Percentiles rank a stretch among this genome's conserved stretches.
Conservation (phyloP, 2,797 vertebrate genomes). For the Serranus cabrilla region DNA sequence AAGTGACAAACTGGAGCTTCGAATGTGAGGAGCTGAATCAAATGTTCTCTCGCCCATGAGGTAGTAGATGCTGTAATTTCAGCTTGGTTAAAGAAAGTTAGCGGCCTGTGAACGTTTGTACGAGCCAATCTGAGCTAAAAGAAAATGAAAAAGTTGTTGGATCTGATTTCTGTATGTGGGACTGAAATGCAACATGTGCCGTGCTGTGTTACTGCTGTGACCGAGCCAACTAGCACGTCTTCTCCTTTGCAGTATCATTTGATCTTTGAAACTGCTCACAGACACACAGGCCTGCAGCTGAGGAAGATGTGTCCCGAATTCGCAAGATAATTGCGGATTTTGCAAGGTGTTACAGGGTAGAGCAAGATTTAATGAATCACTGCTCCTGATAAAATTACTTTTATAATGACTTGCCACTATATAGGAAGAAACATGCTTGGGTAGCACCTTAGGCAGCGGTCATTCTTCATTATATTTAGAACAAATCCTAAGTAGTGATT, state of each 20-base stretch:
- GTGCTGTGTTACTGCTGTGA: too few species aligned
- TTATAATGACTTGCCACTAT: constrained; percentile 15
- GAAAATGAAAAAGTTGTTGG: background rate
- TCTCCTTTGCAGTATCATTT: constrained; percentile 20
- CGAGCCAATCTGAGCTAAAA: background rate
- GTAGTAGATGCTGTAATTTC: background rate
- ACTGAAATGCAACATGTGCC: background rate
- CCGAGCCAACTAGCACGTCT: too few species aligned
- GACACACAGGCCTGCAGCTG: background rate
- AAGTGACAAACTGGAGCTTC: background rate
- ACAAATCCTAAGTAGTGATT: constrained; percentile 6
- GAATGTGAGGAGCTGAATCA: background rate
- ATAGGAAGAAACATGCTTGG: constrained; percentile 1
- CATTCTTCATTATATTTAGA: background rate
- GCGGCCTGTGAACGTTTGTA: background rate
- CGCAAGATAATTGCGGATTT: constrained; percentile 45
- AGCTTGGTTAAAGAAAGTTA: background rate
- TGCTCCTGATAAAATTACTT: constrained; percentile 34
- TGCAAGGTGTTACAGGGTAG: constrained; percentile 28
- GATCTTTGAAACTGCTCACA: constrained; percentile 23
- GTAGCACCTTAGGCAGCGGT: constrained; percentile 1
- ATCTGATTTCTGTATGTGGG: background rate
- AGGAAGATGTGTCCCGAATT: constrained; percentile 32
- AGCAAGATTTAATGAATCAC: constrained; percentile 35
- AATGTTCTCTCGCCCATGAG: background rate